phyloP scores from a whole-genome alignment of 2,888 invertebrate species.

The Tholera decimalis region DNA sequence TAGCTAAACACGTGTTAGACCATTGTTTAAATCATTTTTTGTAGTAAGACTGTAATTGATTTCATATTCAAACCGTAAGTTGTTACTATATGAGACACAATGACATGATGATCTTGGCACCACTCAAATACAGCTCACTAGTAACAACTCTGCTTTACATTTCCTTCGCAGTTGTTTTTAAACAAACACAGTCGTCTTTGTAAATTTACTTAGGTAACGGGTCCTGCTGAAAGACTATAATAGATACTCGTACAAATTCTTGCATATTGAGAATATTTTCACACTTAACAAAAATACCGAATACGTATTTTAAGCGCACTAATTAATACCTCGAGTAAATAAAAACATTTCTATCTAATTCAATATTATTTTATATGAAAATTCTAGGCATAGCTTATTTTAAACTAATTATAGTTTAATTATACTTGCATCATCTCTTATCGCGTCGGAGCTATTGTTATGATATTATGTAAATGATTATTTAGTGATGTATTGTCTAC shows the following conservation, averaged over 20 bases:
- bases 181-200: conserved; percentile 7
- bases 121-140: neutral
- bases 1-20: no score
- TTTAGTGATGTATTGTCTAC: conserved; percentile 20
- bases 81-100: neutral
- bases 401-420: conserved; percentile 19
- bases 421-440: conserved; percentile 6
- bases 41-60: neutral
- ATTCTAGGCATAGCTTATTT: no score
- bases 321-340: no score
- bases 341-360: neutral
- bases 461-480: no score
- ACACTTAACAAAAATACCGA: no score
- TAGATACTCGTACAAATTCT: neutral
- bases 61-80: neutral
- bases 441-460: neutral
- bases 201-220: neutral
- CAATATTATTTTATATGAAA: no score
- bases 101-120: conserved; percentile 5
- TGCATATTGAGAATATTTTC: no score
- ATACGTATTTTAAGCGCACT: no score
- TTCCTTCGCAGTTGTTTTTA: conserved; percentile 9
- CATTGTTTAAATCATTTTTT: no score
- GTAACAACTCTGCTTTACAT: conserved; percentile 7
- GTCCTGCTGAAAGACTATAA: neutral